Evolutionary conservation across 2,888 invertebrate species (phyloP).

Genomic region (Parnassius glacialis): DNA sequence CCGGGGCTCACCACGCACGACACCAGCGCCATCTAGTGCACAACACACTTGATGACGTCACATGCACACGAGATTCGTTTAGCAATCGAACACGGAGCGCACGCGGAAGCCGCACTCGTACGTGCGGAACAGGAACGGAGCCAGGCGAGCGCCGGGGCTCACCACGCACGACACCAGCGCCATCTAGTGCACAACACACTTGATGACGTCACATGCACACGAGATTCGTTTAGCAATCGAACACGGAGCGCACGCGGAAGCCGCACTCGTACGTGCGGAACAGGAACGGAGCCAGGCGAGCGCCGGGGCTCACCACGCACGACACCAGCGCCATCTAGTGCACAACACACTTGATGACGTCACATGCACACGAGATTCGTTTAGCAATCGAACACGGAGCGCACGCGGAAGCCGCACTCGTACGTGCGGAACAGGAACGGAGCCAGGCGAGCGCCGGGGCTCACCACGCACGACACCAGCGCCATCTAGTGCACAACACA

Average conservation of each 20-base stretch:
- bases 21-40: slow-evolving; percentile 84
- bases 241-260: slow-evolving; percentile 84
- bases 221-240: too few species aligned
- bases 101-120: slow-evolving; percentile 87
- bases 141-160: slow-evolving; percentile 83
- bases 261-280: slow-evolving; percentile 93
- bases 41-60: too few species aligned
- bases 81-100: slow-evolving; percentile 85
- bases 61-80: too few species aligned
- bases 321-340: slow-evolving; percentile 87
- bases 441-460: slow-evolving; percentile 83
- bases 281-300: slow-evolving; percentile 86
- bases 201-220: too few species aligned
- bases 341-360: background rate
- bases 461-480: slow-evolving; percentile 89
- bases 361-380: too few species aligned
- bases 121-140: slow-evolving; percentile 92
- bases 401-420: slow-evolving; percentile 84
- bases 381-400: slow-evolving; percentile 86
- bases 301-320: slow-evolving; percentile 86
- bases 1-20: slow-evolving; percentile 89
- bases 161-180: slow-evolving; percentile 90
- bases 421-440: slow-evolving; percentile 94
- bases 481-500: slow-evolving; percentile 78
- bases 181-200: slow-evolving; percentile 68